Evolutionary conservation across 1,140 invertebrate species (phyloP).

Genomic region (Charaxes varanes): DNA sequence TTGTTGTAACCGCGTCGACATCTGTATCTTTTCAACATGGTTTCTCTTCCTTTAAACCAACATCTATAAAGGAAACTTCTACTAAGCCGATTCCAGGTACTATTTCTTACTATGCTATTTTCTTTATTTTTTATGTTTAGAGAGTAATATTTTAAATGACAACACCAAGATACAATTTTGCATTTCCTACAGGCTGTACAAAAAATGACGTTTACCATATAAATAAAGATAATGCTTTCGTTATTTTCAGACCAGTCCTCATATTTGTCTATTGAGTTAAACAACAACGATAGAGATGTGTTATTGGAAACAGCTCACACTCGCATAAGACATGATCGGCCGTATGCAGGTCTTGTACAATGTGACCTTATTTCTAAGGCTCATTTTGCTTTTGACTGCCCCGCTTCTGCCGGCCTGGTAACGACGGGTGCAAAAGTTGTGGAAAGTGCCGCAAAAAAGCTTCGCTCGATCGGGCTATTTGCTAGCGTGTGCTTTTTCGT

Average conservation of each 20-base stretch:
- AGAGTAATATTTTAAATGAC: too few relatives aligned
- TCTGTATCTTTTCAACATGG: slow-evolving; percentile 73
- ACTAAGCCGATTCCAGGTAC: slow-evolving; percentile 16
- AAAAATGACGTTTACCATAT: neutral
- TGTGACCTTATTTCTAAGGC: too few relatives aligned
- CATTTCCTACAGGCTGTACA: neutral
- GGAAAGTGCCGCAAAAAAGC: neutral
- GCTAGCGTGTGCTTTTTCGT: too few relatives aligned
- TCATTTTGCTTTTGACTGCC: too few relatives aligned
- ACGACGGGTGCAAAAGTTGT: neutral
- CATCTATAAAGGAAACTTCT: slow-evolving; percentile 20
- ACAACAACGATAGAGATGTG: slow-evolving; percentile 9
- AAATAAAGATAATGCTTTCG: neutral
- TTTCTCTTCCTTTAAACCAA: slow-evolving; percentile 19
- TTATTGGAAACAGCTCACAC: too few relatives aligned
- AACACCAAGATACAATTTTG: too few relatives aligned
- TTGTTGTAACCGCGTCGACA: slow-evolving; percentile 41
- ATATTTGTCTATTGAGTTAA: slow-evolving; percentile 8
- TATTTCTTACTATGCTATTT: too few relatives aligned
- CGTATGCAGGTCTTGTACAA: too few relatives aligned
- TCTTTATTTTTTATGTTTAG: too few relatives aligned
- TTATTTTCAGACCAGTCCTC: slow-evolving; percentile 8
- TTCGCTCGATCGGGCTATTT: too few relatives aligned
- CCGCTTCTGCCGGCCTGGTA: too few relatives aligned
- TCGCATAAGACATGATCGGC: too few relatives aligned